Percentiles rank a stretch among this genome's conserved stretches.
phyloP scores from a whole-genome alignment of 2,113 vertebrate genomes.

The Podocnemis expansa region DNA sequence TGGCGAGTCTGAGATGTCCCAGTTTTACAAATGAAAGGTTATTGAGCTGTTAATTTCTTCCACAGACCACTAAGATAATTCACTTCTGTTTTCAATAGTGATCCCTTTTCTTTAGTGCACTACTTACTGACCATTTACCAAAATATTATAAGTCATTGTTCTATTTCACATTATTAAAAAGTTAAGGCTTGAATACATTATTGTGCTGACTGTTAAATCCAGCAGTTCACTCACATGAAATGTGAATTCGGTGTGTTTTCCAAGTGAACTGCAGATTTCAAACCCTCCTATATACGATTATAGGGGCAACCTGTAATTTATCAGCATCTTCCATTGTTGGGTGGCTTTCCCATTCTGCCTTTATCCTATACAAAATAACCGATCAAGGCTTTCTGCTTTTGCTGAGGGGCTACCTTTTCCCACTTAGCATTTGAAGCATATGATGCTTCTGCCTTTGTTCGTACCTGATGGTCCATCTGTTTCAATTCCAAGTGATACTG shows the following conservation, averaged over 20 bases:
- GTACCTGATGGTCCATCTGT: background rate
- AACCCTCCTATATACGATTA: background rate
- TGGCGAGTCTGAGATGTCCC: background rate
- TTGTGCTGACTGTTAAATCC: constrained; percentile 9
- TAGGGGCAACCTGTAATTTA: background rate
- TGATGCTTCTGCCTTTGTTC: background rate
- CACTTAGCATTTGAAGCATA: background rate
- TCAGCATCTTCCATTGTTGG: background rate
- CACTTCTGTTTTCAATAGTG: background rate
- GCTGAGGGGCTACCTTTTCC: background rate
- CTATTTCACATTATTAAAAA: background rate
- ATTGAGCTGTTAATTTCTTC: fast-evolving
- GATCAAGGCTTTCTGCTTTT: background rate
- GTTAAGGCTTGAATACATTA: background rate
- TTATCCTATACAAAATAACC: background rate
- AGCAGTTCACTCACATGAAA: background rate
- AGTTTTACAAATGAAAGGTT: background rate
- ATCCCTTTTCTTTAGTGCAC: fast-evolving
- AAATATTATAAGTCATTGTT: background rate
- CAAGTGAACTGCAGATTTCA: background rate
- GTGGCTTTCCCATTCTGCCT: background rate
- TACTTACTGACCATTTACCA: constrained; percentile 11
- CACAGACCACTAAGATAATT: background rate
- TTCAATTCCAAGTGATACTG: background rate
- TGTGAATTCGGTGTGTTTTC: background rate